Evolutionary conservation across 2,113 vertebrate species (phyloP), one percentile per base, ranked within the genome.

Genomic region (Strix aluco): DNA sequence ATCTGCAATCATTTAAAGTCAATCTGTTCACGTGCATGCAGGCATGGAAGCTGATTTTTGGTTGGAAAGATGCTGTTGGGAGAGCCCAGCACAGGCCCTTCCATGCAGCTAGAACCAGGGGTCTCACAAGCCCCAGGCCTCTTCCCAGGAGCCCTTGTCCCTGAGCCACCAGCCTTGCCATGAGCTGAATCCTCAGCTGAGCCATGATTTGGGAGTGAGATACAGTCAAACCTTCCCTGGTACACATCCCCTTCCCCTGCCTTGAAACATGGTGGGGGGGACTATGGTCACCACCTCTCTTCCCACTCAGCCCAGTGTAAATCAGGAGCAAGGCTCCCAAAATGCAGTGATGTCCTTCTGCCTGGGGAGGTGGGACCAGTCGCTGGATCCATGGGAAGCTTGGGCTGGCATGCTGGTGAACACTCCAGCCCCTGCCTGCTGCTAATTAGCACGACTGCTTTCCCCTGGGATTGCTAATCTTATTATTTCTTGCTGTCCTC

Each of bases 71-170:
- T 54, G 72, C 58, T 62, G 15, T 36, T 1, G 2, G 8, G n/a
- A 83, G 70, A 81, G 36, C 32, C 9, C 40, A 59, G 42, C 2
- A 0, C 0, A 2, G 51, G n/a, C 16, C 29, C 15, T 15, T 74
- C 23, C 4, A 0, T 6, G 5, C 36, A 59, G 38, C 19, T 10
- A 2, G 9, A 89, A 13, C 18, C 70, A 73, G 7, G 13, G 30
- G 3, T 38, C 57, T 86, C 52, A 36, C 18, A 29, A 77, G 11
- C 17, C 63, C 36, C 46, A 57, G 18, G 15, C 11, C 12, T 57
- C 38, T 13, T 73, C 11, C 13, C 17, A 1, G 6, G 38, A 75
- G 47, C 62, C 40, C 63, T 52, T 27, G 29, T 67, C 11, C 23
- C 58, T 22, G 23, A 63, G n/a, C 51, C 88, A 70, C 59, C 54